phyloP scores from a whole-genome alignment of 2,888 invertebrate genomes.

The Peribatodes rhomboidaria region DNA sequence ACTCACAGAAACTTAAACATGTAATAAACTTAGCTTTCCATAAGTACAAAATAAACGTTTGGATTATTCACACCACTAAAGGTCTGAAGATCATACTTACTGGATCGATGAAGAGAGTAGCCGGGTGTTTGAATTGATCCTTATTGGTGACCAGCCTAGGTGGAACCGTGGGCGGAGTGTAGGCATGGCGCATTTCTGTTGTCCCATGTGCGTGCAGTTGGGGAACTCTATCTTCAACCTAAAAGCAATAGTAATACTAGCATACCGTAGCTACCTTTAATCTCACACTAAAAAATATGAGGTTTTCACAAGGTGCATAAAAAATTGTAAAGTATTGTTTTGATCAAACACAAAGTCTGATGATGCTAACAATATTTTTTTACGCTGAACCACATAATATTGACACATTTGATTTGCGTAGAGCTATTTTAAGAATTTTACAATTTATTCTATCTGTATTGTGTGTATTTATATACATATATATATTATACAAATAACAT shows the following conservation, averaged over 20 bases:
- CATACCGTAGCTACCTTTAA: no score
- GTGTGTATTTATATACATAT: no score
- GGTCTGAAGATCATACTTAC: no score
- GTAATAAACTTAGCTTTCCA: no score
- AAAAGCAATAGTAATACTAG: conserved; percentile 8
- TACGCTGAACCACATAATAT: background rate
- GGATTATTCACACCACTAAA: no score
- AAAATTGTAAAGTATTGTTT: no score
- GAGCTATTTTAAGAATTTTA: background rate
- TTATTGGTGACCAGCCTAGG: conserved; percentile 69
- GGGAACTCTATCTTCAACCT: conserved; percentile 71
- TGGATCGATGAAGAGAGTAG: conserved; percentile 51
- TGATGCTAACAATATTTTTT: background rate
- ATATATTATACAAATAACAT: no score
- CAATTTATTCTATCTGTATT: no score
- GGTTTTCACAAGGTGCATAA: no score
- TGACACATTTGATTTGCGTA: background rate
- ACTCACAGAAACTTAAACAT: no score
- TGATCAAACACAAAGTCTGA: background rate
- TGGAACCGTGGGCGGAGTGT: conserved; percentile 53
- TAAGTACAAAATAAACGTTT: no score
- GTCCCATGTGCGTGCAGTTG: conserved; percentile 61
- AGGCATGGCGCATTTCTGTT: conserved; percentile 69
- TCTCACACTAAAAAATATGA: no score
- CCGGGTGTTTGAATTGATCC: conserved; percentile 68